These are phyloP conservation scores for Thymallus thymallus DNA, from an alignment of 2,113 vertebrate species.

Conservation along the genomic window DNA sequence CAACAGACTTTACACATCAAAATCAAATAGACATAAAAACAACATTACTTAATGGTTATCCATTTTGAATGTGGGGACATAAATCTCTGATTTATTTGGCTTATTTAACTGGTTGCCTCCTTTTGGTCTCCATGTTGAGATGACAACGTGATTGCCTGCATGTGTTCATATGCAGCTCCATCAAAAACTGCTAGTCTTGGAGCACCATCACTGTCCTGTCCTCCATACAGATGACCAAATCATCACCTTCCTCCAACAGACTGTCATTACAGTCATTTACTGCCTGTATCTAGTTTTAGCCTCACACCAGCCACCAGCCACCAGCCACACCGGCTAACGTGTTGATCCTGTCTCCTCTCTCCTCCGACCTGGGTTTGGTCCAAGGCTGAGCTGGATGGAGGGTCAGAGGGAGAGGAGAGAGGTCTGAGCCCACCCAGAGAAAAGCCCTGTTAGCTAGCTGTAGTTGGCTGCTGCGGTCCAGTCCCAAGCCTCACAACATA, in stretches of 20 bases:
- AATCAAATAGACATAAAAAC: conserved; percentile 73
- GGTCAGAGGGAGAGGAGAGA: not conserved
- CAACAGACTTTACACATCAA: conserved; percentile 47
- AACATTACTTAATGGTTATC: conserved; percentile 64
- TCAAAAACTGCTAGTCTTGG: not conserved
- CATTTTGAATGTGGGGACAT: conserved; percentile 46
- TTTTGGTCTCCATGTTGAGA: not conserved
- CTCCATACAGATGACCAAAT: conserved; percentile 48
- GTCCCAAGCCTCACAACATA: too few relatives aligned
- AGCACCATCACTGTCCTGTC: conserved; percentile 26
- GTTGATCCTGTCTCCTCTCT: not conserved
- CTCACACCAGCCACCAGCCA: not conserved
- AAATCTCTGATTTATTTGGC: conserved; percentile 27
- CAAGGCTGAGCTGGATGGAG: not conserved
- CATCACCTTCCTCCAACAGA: conserved; percentile 41
- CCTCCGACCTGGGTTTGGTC: not conserved
- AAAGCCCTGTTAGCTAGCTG: conserved; percentile 4
- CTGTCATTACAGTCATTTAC: conserved; percentile 13
- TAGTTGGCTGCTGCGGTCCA: too few relatives aligned
- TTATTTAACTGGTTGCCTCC: conserved; percentile 11
- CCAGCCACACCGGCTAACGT: conserved; percentile 3
- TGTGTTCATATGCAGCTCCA: not conserved
- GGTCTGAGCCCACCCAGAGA: too few relatives aligned
- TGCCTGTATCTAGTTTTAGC: not conserved
- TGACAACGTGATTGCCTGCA: too few relatives aligned